Evolutionary conservation across 2,888 invertebrate genomes (phyloP), one percentile per base, ranked within the genome.

Genomic region (Sepioteuthis lessoniana): DNA sequence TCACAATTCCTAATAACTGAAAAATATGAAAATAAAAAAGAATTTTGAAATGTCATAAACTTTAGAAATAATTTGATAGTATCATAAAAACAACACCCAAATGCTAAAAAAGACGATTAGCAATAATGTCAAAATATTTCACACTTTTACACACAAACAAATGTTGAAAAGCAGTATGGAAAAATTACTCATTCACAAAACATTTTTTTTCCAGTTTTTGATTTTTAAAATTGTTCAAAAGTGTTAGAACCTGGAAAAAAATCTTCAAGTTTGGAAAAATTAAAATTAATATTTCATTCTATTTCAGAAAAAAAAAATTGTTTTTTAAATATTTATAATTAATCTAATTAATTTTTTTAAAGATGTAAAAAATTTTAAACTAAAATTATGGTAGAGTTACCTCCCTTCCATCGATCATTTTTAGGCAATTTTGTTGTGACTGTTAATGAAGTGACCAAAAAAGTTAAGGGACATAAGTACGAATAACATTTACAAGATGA

Each of bases 1-100:
- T 93, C n/a, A 93, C 93, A 55, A 93, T 50, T 60, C 93, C 93
- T 16, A 93, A 37, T 38, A 93, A 31, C 93, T 93, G 60, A 55
- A 93, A 50, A 93, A 28, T 28, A 93, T n/a, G 37, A 50, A 1
- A 50, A 8, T 16, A 1, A 93, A n/a, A 46, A 47, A 21, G 28
- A 93, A n/a, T 50, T 37, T 38, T 35, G 37, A 46, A 50, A 55
- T 38, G 28, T 60, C 35, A 46, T 21, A 60, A 37, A 50, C 35
- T 50, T 93, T n/a, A 93, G 16, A 55, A 37, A 31, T n/a, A 35
- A 76, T n/a, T 76, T 76, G 35, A 76, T 21, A 25, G 31, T 60
- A 60, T 47, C 47, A 47, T 47, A 25, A 55, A 55, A 25, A 28
- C 25, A 55, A 42, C 55, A 55, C 76, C n/a, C n/a, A 76, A 76